Evolutionary conservation across 2,888 invertebrate genomes (phyloP).

Genomic region (Alviniconcha strummeri): DNA sequence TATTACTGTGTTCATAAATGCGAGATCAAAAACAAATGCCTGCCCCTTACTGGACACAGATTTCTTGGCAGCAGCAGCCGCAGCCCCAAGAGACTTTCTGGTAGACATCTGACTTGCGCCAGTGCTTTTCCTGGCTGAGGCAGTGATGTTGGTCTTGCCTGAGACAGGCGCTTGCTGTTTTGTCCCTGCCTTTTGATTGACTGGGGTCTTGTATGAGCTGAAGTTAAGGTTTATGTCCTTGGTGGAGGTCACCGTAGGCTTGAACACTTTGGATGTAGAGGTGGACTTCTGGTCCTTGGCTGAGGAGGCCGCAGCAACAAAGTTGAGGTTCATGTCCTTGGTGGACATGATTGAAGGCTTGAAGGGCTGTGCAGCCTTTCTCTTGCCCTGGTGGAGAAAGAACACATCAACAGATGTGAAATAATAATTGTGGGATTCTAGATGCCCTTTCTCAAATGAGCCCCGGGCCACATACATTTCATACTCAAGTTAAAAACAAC

Average conservation of each 20-base stretch:
- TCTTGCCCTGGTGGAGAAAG: constrained; percentile 13
- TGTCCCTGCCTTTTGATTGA: constrained; percentile 6
- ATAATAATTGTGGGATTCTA: constrained; percentile 2
- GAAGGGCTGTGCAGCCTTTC: constrained; percentile 39
- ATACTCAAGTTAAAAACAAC: too few relatives aligned
- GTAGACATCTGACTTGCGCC: constrained; percentile 11
- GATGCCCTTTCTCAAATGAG: too few relatives aligned
- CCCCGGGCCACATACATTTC: too few relatives aligned
- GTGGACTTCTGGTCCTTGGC: constrained; percentile 29
- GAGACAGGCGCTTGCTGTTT: constrained; percentile 7
- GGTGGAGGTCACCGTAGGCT: constrained; percentile 57
- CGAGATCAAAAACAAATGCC: too few relatives aligned
- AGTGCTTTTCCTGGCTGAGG: constrained; percentile 26
- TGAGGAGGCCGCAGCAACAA: constrained; percentile 45
- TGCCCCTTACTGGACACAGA: constrained; percentile 10
- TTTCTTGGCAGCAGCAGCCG: constrained; percentile 12
- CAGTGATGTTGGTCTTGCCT: not conserved
- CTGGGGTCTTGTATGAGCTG: constrained; percentile 41
- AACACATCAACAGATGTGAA: not conserved
- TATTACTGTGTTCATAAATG: too few relatives aligned
- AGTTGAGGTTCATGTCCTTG: constrained; percentile 59
- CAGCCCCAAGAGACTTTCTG: constrained; percentile 31
- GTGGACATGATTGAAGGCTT: constrained; percentile 56
- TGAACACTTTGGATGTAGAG: constrained; percentile 41
- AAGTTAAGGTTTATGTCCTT: constrained; percentile 60